Evolutionary conservation across 2,113 vertebrate genomes (phyloP), one percentile per base, ranked within the genome.

Genomic region (Mionectes macconnelli): DNA sequence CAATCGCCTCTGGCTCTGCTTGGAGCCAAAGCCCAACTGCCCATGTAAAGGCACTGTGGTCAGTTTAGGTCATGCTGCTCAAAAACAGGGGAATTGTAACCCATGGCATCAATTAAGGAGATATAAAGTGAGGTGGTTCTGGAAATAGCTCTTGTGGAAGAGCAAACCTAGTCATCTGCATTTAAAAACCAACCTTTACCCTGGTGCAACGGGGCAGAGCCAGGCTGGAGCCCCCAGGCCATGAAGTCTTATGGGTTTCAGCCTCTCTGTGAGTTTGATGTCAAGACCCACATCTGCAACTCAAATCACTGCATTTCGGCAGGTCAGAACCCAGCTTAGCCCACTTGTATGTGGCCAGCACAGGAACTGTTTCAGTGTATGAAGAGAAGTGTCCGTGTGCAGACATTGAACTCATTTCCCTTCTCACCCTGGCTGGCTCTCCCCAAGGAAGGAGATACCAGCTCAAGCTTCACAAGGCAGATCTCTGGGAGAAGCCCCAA

Each of bases 1-100:
- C 31, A 68, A 2, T 8, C 8, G 19, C 12, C 0, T 0, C 68
- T 59, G 57, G 27, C n/a, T 50, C 63, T 57, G 50, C 2, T 0
- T 21, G 66, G 50, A 22, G 60, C 35, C 55, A 28, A 28, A 82
- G 56, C 64, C 37, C 6, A 11, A 3, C 33, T 39, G 60, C 42
- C 49, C 28, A 0, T 3, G 24, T 21, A 21, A 37, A 30, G 16
- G 20, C 57, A 64, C 17, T 31, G 30, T 45, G 50, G 13, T 75
- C 59, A 37, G 27, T 35, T 57, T 27, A 39, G 55, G 35, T 44
- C 18, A 30, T 89, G 49, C 30, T 8, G 4, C 31, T 18, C 18
- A 27, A 63, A 89, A 47, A 11, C 14, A 14, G 23, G 37, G 40
- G 14, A n/a, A 6, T 18, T 56, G n/a, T 25, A 56, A 30, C 30